Evolutionary conservation across 2,113 vertebrate species (phyloP), one percentile per base, ranked within the genome.

Genomic region (Jacana jacana): DNA sequence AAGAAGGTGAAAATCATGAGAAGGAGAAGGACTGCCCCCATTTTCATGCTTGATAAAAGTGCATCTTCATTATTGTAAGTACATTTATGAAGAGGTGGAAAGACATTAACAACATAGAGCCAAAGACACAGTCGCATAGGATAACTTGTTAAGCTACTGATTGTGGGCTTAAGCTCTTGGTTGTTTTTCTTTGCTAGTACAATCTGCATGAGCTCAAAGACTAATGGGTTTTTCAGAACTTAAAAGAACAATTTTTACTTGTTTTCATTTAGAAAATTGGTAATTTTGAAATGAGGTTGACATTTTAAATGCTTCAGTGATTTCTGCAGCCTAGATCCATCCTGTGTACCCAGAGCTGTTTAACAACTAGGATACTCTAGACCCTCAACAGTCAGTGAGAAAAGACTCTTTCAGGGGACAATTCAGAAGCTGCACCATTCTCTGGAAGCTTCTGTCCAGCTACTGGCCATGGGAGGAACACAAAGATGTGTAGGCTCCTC

Each of bases 111-210:
- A 46, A 31, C 17, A 57, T 6, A 15, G 30, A 86, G 44, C 11
- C 30, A 49, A 40, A 54, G n/a, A 44, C 9, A 58, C 19, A 57
- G 46, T n/a, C 51, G 23, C 0, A 1, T 44, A 1, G 27, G 28
- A 28, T 28, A 70, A 65, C 24, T 33, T 83, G 24, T 39, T 54
- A 48, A 66, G 31, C 18, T 78, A 35, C 40, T n/a, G 31, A 37
- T 31, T 2, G 2, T 35, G 30, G 37, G 16, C 30, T 65, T 83
- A 64, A 86, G 13, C 6, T 70, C 44, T 78, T 17, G 15, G 10
- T 23, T 91, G 17, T 27, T 83, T 89, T 66, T 52, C 14, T 44
- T 19, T 66, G 18, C 20, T 40, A 28, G 17, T 10, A 40, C 69
- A 58, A 15, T 31, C 37, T 51, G 4, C 14, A 33, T 48, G 31